Evolutionary conservation across 2,113 vertebrate species (phyloP), one percentile per base, ranked within the genome.

Genomic region (Hiodon alosoides): DNA sequence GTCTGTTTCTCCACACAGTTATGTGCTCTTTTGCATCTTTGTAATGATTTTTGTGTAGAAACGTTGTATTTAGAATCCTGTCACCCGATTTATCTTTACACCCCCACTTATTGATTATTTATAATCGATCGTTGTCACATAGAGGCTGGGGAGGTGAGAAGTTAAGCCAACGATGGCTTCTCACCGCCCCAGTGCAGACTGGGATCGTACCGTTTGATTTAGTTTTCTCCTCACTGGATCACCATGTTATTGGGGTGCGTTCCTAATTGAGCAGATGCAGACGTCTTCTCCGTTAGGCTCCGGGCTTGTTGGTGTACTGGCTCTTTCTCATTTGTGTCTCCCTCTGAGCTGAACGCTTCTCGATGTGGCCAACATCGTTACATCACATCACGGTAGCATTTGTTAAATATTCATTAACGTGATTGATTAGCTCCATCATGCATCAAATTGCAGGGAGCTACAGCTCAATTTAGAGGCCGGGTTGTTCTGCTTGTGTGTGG

Each of bases 401-500:
- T 64, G 69, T 69, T 46, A 73, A 78, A 74, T 73, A 16, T 80
- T 74, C 72, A 78, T 79, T 69, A 31, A 14, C 11, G 67, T 79
- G 71, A 78, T 74, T 62, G 74, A 76, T 82, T 10, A 55, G 48
- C 57, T 54, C 70, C 60, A 7, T 55, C 31, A 16, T 79, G 80
- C 47, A 14, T 31, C 70, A 75, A 4, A 59, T 16, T 47, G 51
- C 54, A 13, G 7, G 16, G 73, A 53, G 78, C 73, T 71, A 46
- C 75, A 82, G 71, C 77, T 70, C 6, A 78, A 79, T 83, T 78
- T 72, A 74, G 67, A 72, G 69, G 76, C 79, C 81, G 51, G 54
- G 53, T 8, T 67, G 3, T 53, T 54, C 11, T 1, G 60, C 52
- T n/a, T 73, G 67, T 76, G 60, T 68, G 61, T 7, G 13, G 53